Conservation (phyloP, 2,888 invertebrate genomes). For the Drosophila fulvimacula region DNA sequence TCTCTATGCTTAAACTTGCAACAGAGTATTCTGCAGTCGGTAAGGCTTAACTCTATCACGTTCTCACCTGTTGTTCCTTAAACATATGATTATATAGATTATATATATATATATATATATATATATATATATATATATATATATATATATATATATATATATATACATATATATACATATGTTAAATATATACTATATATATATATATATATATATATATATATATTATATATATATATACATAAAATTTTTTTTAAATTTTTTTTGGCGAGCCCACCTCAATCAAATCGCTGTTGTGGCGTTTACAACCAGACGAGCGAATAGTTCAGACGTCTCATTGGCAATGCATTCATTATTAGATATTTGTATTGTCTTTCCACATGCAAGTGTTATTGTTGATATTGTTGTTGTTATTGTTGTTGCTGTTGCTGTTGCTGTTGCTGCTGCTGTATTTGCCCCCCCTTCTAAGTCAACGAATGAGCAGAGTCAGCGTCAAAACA, state of each 20-base stretch:
- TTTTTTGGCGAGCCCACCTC: conserved; percentile 59
- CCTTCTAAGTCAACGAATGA: conserved; percentile 8
- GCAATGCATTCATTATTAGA: conserved; percentile 62
- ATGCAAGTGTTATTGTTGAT: conserved; percentile 3
- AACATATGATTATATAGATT: not conserved
- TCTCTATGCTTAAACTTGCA: not conserved
- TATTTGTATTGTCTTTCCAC: conserved; percentile 27
- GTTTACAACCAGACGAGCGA: conserved; percentile 13
- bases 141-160: too few species aligned
- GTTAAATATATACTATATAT: not conserved
- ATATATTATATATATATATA: not conserved
- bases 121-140: not conserved
- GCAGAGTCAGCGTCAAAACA: conserved; percentile 52
- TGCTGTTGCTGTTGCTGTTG: not conserved
- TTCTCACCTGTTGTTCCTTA: conserved; percentile 8
- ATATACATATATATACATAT: not conserved
- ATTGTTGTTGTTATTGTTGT: not conserved
- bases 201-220: not conserved
- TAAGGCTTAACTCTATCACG: not conserved
- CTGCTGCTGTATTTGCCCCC: conserved; percentile 5
- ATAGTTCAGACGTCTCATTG: conserved; percentile 14
- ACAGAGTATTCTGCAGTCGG: conserved; percentile 1
- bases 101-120: not conserved
- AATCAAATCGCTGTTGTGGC: conserved; percentile 63
- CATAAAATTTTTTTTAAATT: too few species aligned